These are phyloP conservation scores for Buphagus erythrorhynchus DNA, from an alignment of 2,797 vertebrate genomes.

Conservation along the genomic window DNA sequence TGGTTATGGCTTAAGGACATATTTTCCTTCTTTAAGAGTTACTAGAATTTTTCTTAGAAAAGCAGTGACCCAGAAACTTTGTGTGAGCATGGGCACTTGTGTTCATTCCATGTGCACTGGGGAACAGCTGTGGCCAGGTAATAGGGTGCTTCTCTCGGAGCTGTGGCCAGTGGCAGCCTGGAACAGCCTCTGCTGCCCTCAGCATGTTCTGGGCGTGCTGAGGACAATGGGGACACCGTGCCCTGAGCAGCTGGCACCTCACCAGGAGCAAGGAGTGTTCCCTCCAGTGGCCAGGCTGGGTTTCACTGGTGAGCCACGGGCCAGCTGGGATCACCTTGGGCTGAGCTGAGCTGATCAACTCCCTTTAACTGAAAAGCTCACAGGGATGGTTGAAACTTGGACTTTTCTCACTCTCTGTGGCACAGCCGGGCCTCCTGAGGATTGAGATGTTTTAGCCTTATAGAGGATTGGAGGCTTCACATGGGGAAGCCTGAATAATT, in stretches of 20 bases:
- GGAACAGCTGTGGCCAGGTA: neutral
- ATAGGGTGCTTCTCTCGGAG: rapidly evolving
- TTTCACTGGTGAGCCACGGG: too few species aligned
- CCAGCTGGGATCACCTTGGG: neutral
- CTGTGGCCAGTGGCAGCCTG: neutral
- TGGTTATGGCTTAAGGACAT: neutral
- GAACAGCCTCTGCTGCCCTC: rapidly evolving
- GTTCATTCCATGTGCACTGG: rapidly evolving
- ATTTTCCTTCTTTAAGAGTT: neutral
- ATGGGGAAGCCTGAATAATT: neutral
- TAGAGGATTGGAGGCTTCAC: neutral
- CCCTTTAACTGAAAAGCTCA: neutral
- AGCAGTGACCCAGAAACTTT: neutral
- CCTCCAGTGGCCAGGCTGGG: too few species aligned
- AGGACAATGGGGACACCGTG: rapidly evolving
- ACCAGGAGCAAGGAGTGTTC: too few species aligned
- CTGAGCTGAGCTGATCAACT: neutral
- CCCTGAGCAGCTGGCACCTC: neutral
- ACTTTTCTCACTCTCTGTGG: neutral
- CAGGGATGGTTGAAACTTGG: neutral
- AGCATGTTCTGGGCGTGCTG: rapidly evolving
- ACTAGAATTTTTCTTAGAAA: neutral
- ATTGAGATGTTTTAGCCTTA: neutral
- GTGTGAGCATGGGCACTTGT: neutral
- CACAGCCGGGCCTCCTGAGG: neutral